Evolutionary conservation across 1,140 invertebrate genomes (phyloP).

Genomic region (Cheumatopsyche charites): DNA sequence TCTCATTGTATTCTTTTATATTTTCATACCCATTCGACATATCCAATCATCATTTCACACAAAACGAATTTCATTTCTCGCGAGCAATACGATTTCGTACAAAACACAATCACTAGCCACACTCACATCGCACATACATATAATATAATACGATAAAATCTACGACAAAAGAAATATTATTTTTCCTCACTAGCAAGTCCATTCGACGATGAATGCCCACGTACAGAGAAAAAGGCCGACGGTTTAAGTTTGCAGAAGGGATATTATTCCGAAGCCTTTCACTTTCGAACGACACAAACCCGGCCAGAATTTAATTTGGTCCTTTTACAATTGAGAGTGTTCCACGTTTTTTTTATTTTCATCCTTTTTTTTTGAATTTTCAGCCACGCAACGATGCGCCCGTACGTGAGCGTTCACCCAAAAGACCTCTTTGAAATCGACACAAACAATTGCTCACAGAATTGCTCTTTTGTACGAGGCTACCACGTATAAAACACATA

Average conservation of each 20-base stretch:
- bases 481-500: background rate
- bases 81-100: too few species aligned
- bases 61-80: too few species aligned
- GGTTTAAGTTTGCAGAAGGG: background rate
- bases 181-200: background rate
- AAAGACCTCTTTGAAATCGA: constrained; percentile 29
- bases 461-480: constrained; percentile 20
- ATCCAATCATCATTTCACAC: too few species aligned
- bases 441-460: constrained; percentile 25
- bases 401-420: constrained; percentile 24
- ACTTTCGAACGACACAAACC: constrained; percentile 12
- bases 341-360: constrained; percentile 14
- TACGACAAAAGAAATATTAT: constrained; percentile 16
- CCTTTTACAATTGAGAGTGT: constrained; percentile 19
- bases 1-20: too few species aligned
- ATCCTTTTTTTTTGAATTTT: constrained; percentile 24
- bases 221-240: constrained; percentile 8
- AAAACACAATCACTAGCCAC: too few species aligned
- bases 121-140: background rate
- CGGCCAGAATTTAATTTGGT: constrained; percentile 26
- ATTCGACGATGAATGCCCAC: constrained; percentile 5
- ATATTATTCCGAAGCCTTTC: constrained; percentile 14
- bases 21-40: too few species aligned
- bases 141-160: background rate
- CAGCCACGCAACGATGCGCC: constrained; percentile 29